Evolutionary conservation across 2,113 vertebrate genomes (phyloP).

Genomic region (Elaphurus davidianus): DNA sequence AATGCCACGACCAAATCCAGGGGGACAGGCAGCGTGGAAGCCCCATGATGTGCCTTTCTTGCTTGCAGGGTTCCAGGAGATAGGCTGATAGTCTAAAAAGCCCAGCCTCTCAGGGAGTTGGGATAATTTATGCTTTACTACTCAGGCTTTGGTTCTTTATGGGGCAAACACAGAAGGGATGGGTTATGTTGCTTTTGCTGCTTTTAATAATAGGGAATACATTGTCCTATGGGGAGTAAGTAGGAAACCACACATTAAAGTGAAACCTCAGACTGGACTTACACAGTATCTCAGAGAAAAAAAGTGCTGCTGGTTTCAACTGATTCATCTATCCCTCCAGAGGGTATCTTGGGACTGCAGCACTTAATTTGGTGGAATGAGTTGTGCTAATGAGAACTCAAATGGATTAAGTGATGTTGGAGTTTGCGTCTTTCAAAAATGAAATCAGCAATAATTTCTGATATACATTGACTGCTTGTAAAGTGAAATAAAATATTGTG

Average conservation of each 20-base stretch:
- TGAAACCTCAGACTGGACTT: constrained; percentile 44
- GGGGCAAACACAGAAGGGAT: constrained; percentile 65
- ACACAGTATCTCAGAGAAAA: constrained; percentile 46
- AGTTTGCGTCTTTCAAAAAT: constrained; percentile 51
- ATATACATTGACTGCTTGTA: background rate
- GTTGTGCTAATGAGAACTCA: constrained; percentile 71
- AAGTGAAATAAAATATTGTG: constrained; percentile 50
- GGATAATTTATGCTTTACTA: constrained; percentile 66
- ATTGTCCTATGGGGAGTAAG: constrained; percentile 52
- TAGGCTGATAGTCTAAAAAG: constrained; percentile 55
- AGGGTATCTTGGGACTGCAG: constrained; percentile 34
- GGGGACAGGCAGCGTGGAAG: background rate
- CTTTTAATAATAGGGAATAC: constrained; percentile 63
- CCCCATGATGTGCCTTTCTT: background rate
- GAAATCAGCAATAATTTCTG: constrained; percentile 58
- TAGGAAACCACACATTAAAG: constrained; percentile 50
- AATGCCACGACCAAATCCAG: background rate
- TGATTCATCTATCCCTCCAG: constrained; percentile 29
- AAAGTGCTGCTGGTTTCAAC: constrained; percentile 40
- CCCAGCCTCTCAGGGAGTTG: constrained; percentile 40
- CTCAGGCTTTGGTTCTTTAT: constrained; percentile 62
- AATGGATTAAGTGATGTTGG: constrained; percentile 40
- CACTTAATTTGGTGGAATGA: constrained; percentile 71
- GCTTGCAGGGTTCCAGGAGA: background rate
- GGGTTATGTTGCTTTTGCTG: constrained; percentile 47